Base-by-base conservation (phyloP, 2,888 invertebrate species). In the Microdon myrmicae region DNA sequence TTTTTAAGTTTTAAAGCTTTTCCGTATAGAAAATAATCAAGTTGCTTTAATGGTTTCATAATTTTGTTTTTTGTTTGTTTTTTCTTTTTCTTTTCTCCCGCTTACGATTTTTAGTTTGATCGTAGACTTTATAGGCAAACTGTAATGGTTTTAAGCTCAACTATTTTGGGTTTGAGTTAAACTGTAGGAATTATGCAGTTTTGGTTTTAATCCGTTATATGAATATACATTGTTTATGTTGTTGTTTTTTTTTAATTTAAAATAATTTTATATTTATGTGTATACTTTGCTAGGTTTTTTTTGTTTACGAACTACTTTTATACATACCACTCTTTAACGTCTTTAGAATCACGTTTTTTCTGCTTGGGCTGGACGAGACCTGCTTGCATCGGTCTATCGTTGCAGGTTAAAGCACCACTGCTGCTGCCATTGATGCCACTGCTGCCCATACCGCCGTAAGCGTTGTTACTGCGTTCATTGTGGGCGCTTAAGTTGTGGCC, bases 321-420 rank as follows among this genome's bases (percentile, higher is more conserved):
- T 81, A 95, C 95, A 81, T 95, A 95, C 95, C 95, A 95, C 85
- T 95, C 95, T 83, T 95, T 95, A 77, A 95, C 92, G 78, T 94
- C 93, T 84, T 93, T 92, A 67, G 90, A 86, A 77, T 88, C 87
- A 67, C 87, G 85, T 75, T 92, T 91, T 80, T 89, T 83, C 55
- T 84, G 83, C 75, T 84, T 81, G 12, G 79, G 77, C 26, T 82
- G 81, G 37, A 82, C 81, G 48, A 79, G 69, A 39, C 82, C 79
- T 5, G 79, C 75, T 75, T 74, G 67, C 67, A 76, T 75, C 29
- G 80, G 75, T 69, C 81, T 81, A 69, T 81, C 82, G 67, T 72
- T 75, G 28, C 73, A 78, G 67, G 72, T 75, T 4, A 73, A 68
- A 17, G 61, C 67, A 39, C 74, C 73, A 31, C 41, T 43, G 13